These are phyloP conservation scores for Pseudolaguvia tuberculata DNA, from an alignment of 2,113 vertebrate species.

Conservation along the genomic window DNA sequence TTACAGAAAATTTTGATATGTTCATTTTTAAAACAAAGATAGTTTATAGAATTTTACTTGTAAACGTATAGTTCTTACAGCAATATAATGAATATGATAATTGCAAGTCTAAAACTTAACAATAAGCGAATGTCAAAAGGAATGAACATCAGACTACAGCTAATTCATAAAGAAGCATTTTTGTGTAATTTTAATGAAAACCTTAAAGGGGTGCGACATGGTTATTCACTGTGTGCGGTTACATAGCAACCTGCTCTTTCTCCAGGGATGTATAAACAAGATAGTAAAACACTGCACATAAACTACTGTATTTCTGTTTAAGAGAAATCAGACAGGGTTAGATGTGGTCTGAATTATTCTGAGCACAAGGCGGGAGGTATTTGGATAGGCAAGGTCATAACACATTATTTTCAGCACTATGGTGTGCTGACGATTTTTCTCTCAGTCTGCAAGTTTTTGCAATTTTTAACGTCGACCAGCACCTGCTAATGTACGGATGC, in stretches of 20 bases:
- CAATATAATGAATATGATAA: too few relatives aligned
- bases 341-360: constrained; percentile 18
- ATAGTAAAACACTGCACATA: constrained; percentile 31
- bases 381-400: constrained; percentile 22
- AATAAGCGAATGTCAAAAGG: neutral
- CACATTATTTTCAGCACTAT: constrained; percentile 40
- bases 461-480: constrained; percentile 44
- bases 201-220: neutral
- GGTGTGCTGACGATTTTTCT: constrained; percentile 37
- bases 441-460: constrained; percentile 36
- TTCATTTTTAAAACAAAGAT: too few relatives aligned
- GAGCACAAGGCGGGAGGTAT: neutral
- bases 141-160: too few relatives aligned
- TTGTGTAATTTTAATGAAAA: neutral
- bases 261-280: constrained; percentile 39
- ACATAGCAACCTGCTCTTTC: constrained; percentile 40
- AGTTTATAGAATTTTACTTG: too few relatives aligned
- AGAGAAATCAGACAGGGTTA: constrained; percentile 15
- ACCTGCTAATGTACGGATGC: constrained; percentile 44
- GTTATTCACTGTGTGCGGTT: constrained; percentile 30
- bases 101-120: neutral
- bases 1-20: too few relatives aligned
- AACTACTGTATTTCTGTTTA: constrained; percentile 19
- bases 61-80: too few relatives aligned
- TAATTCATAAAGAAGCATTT: too few relatives aligned